Evolutionary conservation across 2,113 vertebrate genomes (phyloP), one percentile per base, ranked within the genome.

Genomic region (Ceyx melanurus): DNA sequence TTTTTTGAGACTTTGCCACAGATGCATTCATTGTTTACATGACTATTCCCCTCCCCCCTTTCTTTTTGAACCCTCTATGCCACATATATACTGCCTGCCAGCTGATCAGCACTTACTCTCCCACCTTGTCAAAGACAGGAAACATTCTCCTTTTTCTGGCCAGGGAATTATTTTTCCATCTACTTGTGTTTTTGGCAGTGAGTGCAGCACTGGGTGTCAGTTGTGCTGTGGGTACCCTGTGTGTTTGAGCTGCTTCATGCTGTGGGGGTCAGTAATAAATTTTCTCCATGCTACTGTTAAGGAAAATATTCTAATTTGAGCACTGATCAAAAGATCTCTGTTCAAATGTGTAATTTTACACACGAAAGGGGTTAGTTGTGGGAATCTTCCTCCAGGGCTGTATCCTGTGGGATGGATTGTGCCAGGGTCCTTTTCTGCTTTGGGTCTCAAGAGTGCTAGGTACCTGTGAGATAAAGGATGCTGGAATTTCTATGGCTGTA

Each of bases 1-100:
- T 58, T 75, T 31, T n/a, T 86, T 40, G 43, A 86, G 89, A 21
- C 48, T 92, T 90, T 82, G 74, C 87, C 83, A 86, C 80, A n/a
- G 57, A 93, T 64, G 33, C 53, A 10, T 71, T 76, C 29, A 65
- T 89, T 94, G 82, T 83, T 95, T 84, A 54, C 66, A 50, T 23
- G 7, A 12, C 7, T 50, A 50, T 5, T 2, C 5, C 1, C 1
- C 1, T 3, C 28, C 10, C 1, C 8, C 37, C 37, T 68, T 67
- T 0, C 1, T 26, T 73, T 92, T 42, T 54, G 61, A 76, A 20
- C 67, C 42, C 23, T 31, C 33, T 37, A 43, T 2, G 1, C 40
- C 45, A 40, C 21, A 11, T 25, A 35, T 23, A 21, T 22, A 22
- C 53, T 62, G 54, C 25, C 60, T 60, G 78, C 70, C 74, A 87